Evolutionary conservation across 2,888 invertebrate genomes (phyloP), one percentile per base, ranked within the genome.

Genomic region (Oligia latruncula): DNA sequence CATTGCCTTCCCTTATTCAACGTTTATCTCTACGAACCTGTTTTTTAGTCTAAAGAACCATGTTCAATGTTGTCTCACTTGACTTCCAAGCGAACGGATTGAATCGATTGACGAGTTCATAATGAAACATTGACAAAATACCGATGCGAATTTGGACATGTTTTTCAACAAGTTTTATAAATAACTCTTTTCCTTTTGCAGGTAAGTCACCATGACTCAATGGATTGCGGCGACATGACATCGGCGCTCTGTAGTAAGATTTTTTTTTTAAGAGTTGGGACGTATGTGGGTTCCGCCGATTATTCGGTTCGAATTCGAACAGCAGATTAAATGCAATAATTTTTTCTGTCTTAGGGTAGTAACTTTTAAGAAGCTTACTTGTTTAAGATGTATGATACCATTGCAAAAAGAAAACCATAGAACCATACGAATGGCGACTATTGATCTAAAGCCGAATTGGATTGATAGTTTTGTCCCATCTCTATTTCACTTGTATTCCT

Each of bases 151-250:
- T 80, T 85, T 70, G 43, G 66, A 83, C 81, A 81, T 82, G 83
- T 86, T 82, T 77, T 79, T 87, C 73, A 81, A 79, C 80, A 80
- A 64, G 49, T 65, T 80, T 80, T 80, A 74, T 86, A 78, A 86
- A 85, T 81, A 86, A 78, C 73, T 82, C 73, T 87, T 87, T 85
- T 83, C 77, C 89, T 90, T 86, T 89, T 87, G 68, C 92, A 92
- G 92, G 92, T 92, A 92, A 92, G 93, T 91, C 75, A 77, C 65
- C 74, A 84, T 88, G 89, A 88, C 60, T 88, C 89, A 88, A 74
- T 76, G 71, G 66, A 78, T 78, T 76, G 77, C 76, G 58, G 78
- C 68, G 49, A 81, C 68, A 84, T 84, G 80, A 49, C 86, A 75
- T 68, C 84, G 75, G 55, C 73, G 60, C 35, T 74, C 55, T 58